phyloP scores from a whole-genome alignment of 2,888 invertebrate species.

The Clusia tigrina region DNA sequence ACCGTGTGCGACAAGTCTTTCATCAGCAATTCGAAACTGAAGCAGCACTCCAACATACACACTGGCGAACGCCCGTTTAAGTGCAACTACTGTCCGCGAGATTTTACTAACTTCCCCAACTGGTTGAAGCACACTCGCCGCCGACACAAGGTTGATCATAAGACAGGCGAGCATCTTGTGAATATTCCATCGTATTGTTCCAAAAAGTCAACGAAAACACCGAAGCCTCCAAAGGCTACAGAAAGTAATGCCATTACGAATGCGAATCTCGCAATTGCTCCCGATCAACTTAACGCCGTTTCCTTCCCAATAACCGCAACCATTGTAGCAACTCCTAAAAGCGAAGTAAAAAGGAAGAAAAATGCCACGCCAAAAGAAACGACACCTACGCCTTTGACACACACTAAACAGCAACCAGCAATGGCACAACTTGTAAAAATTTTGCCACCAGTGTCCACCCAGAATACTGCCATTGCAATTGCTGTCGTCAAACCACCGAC shows the following conservation, averaged over 20 bases:
- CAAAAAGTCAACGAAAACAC: conserved; percentile 55
- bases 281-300: neutral
- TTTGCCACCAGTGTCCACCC: conserved; percentile 20
- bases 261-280: neutral
- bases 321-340: conserved; percentile 21
- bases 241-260: conserved; percentile 38
- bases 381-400: neutral
- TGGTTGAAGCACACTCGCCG: conserved; percentile 70
- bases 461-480: conserved; percentile 25
- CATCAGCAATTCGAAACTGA: conserved; percentile 68
- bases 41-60: conserved; percentile 70
- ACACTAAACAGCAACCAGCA: neutral
- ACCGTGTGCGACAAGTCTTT: conserved; percentile 69
- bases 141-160: conserved; percentile 67
- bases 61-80: conserved; percentile 68
- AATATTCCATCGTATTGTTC: conserved; percentile 63
- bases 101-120: conserved; percentile 70
- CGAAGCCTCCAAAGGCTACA: conserved; percentile 45
- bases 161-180: conserved; percentile 62
- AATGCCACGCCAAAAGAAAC: conserved; percentile 18
- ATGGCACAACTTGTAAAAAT: conserved; percentile 18
- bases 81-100: conserved; percentile 69
- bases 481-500: conserved; percentile 43
- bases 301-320: conserved; percentile 8
- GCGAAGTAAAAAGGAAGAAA: neutral